These are phyloP conservation scores for Endotricha flammealis DNA, from an alignment of 2,888 invertebrate genomes.

Conservation along the genomic window DNA sequence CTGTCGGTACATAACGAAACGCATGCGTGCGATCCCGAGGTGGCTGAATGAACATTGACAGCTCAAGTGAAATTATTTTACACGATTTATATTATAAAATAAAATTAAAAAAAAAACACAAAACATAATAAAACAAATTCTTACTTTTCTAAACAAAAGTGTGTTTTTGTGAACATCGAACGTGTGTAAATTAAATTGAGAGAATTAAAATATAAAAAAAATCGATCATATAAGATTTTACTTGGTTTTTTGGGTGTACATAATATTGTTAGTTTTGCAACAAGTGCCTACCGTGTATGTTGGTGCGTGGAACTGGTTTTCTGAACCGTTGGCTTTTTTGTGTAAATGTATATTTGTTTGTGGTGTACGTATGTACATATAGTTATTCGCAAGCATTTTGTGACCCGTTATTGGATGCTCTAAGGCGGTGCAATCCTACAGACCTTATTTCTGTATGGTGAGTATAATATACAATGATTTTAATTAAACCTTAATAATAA, in stretches of 20 bases:
- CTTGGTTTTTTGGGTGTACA: conserved; percentile 47
- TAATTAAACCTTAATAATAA: too few relatives aligned
- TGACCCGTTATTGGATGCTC: conserved; percentile 56
- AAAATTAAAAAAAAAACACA: conserved; percentile 29
- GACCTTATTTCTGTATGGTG: conserved; percentile 40
- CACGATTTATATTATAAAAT: conserved; percentile 36
- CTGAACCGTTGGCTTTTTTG: conserved; percentile 64
- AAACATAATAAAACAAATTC: conserved; percentile 39
- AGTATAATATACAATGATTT: conserved; percentile 19
- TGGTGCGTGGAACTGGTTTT: conserved; percentile 59
- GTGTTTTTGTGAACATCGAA: conserved; percentile 31
- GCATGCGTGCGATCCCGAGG: conserved; percentile 45
- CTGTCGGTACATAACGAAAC: conserved; percentile 26
- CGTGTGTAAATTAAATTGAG: conserved; percentile 25
- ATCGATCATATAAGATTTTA: conserved; percentile 61
- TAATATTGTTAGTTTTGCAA: conserved; percentile 59
- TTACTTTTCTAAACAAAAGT: conserved; percentile 42
- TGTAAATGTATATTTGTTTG: conserved; percentile 55
- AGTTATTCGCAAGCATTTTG: conserved; percentile 53
- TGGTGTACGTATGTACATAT: conserved; percentile 38
- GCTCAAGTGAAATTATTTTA: conserved; percentile 37
- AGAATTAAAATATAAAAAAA: conserved; percentile 44
- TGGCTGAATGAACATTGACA: conserved; percentile 55
- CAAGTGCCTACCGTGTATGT: conserved; percentile 54
- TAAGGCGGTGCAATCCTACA: conserved; percentile 36